Base-by-base conservation (phyloP, 1,140 invertebrate genomes). In the Spodoptera litura region DNA sequence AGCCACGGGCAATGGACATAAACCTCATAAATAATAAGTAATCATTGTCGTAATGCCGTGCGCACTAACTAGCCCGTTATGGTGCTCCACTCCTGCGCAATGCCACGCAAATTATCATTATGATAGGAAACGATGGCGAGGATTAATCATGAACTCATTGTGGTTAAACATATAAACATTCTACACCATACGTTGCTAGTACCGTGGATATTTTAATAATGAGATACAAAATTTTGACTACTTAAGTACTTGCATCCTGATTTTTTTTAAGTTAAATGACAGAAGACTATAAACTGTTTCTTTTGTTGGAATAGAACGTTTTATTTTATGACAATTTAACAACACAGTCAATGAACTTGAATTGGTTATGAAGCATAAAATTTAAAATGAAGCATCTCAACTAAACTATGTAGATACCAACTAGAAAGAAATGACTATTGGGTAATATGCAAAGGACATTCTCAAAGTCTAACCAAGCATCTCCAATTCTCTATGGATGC, bases 31-130 rank as follows among this genome's bases (percentile, higher is more conserved):
- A 81, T 68, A 81, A 80, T 78, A 84, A 66, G 73, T 44, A 38
- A 73, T 80, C 53, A 78, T 73, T 58, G 81, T 83, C 49, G 59
- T 13, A 44, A 86, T 86, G 83, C 83, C 51, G 55, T 51, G 44
- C 20, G 66, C 78, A 20, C 20, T 20, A 20, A 44, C 15, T 20
- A 64, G 31, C 74, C 87, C 56, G 51, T 80, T 88, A 87, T 76
- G 84, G 87, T 35, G 70, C 55, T 77, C 78, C 74, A 78, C 70
- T 86, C 83, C 81, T 82, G 85, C 78, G 84, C 80, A 82, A 74
- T 71, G 64, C 52, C 20, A 76, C 75, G 64, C 75, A 61, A 78
- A 78, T 79, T 71, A 64, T 78, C 74, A 56, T 68, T 77, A 68
- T 6, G 58, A n/a, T 62, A 64, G 73, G 58, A 68, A 66, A 77